Base-by-base conservation (phyloP, 2,888 invertebrate genomes). In the Apoderus coryli region DNA sequence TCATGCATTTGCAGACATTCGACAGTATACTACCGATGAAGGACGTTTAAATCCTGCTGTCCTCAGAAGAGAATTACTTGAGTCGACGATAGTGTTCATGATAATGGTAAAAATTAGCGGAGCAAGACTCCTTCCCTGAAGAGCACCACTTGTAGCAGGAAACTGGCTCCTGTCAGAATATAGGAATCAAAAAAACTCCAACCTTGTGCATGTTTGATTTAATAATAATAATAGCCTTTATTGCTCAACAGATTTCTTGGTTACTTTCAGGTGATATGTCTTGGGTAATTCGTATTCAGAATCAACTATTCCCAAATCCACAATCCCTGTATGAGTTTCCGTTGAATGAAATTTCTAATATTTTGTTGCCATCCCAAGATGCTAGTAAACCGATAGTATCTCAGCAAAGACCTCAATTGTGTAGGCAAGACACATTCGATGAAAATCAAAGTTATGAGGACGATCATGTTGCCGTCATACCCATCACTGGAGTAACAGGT, bases 251-350 rank as follows among this genome's bases (percentile, higher is more conserved):
- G n/a, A n/a, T n/a, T n/a, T n/a, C n/a, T n/a, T n/a, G n/a, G n/a
- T 25, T 12, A 25, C 29, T 40, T 45, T 25, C 34, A 56, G 57
- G 93, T 4, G 86, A 89, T 57, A 76, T 84, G 49, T 80, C 88
- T 9, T 93, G 89, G 89, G 77, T 89, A 53, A 82, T 88, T 74
- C 72, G 89, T 38, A 73, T 89, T 44, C 89, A 93, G 61, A 93
- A 93, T 63, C 75, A 78, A 43, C 72, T 75, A 38, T n/a, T n/a
- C n/a, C 62, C 69, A 7, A 66, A 62, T 34, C 62, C 62, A 31
- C 57, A 59, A 36, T 62, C 64, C 0, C 58, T 65, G n/a, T 61
- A 61, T 35, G 64, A 64, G 40, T 60, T 66, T 43, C 75, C 77
- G 25, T 57, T 79, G 41, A 72, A 72, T 42, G 82, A 84, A 52